phyloP scores from a whole-genome alignment of 2,888 invertebrate genomes.

The Ypsolopha scabrella region DNA sequence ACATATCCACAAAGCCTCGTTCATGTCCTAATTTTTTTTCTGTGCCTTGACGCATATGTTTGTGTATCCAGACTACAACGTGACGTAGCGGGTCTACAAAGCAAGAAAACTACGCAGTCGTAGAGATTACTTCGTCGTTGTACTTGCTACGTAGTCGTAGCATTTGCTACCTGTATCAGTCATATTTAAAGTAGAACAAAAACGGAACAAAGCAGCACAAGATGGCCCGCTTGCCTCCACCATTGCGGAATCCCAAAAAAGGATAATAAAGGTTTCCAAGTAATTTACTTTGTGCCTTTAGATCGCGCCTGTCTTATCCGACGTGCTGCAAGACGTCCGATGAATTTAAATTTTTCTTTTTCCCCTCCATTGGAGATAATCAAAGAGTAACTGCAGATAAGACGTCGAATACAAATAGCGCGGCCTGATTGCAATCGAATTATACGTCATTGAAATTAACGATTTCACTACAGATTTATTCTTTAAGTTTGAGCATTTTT shows the following conservation, averaged over 20 bases:
- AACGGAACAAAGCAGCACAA: too few species aligned
- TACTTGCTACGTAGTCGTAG: too few species aligned
- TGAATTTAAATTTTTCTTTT: constrained; percentile 41
- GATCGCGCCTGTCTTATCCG: constrained; percentile 11
- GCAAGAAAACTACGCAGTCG: too few species aligned
- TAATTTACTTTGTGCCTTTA: constrained; percentile 24
- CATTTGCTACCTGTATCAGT: too few species aligned
- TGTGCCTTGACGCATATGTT: background rate
- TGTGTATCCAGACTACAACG: background rate
- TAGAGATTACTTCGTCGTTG: too few species aligned
- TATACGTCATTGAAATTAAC: constrained; percentile 14
- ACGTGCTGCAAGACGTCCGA: constrained; percentile 19
- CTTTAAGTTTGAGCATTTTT: too few species aligned
- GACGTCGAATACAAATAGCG: constrained; percentile 44
- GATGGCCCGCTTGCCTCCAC: background rate
- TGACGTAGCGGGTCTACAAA: background rate
- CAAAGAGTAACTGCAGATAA: constrained; percentile 30
- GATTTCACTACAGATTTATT: too few species aligned
- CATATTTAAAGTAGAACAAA: too few species aligned
- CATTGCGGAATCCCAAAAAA: background rate
- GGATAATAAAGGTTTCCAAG: constrained; percentile 25
- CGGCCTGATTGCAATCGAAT: constrained; percentile 2
- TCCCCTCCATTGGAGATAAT: constrained; percentile 40
- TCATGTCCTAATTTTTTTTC: background rate
- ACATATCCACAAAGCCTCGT: background rate